phyloP scores from a whole-genome alignment of 2,113 vertebrate species.

The Catagonus wagneri region DNA sequence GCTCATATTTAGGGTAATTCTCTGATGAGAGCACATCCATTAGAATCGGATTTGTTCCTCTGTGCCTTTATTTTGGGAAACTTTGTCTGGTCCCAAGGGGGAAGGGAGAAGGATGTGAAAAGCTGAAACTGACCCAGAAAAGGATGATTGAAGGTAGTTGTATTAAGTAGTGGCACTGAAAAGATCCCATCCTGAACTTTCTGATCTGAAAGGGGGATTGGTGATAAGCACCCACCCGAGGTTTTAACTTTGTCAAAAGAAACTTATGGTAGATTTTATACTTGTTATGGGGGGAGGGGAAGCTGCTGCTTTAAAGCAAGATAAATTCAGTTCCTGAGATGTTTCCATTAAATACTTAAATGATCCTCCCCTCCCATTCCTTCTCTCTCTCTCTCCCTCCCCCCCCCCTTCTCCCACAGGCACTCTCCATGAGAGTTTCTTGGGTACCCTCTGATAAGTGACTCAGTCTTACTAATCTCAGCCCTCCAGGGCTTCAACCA shows the following conservation, averaged over 20 bases:
- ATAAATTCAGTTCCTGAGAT: neutral
- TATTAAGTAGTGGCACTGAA: neutral
- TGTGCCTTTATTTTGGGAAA: conserved; percentile 80
- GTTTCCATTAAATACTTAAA: neutral
- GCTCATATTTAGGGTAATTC: conserved; percentile 65
- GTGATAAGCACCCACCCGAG: neutral
- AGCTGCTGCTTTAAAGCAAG: conserved; percentile 38
- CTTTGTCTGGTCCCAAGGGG: conserved; percentile 58
- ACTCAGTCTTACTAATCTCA: neutral
- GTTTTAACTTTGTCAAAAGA: conserved; percentile 35
- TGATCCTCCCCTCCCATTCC: neutral
- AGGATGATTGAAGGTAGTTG: neutral
- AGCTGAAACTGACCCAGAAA: conserved; percentile 79
- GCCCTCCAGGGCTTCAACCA: neutral
- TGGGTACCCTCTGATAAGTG: neutral
- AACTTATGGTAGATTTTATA: neutral
- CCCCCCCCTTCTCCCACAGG: neutral
- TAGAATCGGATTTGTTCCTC: conserved; percentile 70
- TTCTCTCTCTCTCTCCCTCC: too few species aligned
- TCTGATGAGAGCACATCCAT: conserved; percentile 54
- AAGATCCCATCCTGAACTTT: neutral
- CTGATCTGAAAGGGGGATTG: neutral
- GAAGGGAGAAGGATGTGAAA: conserved; percentile 36
- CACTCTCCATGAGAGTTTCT: neutral
- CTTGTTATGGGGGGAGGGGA: neutral